Evolutionary conservation across 2,113 vertebrate species (phyloP).

Genomic region (Callaeas wilsoni): DNA sequence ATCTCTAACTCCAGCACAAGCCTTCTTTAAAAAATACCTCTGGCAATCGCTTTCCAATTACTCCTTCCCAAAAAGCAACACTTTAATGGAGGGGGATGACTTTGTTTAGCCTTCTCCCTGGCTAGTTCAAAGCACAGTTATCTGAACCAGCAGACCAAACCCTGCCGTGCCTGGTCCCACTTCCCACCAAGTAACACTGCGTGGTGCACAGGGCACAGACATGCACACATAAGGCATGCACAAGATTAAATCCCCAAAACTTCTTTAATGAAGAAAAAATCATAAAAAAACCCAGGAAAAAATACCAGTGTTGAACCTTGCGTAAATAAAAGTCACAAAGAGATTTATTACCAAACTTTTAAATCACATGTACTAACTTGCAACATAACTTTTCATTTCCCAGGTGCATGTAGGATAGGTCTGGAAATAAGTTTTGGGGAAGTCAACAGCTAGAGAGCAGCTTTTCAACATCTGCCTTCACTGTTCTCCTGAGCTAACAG

Average conservation of each 20-base stretch:
- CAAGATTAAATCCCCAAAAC: background rate
- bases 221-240: accelerated
- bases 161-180: background rate
- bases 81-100: background rate
- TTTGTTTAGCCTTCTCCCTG: background rate
- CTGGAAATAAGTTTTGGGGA: background rate
- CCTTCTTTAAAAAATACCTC: slow-evolving; percentile 21
- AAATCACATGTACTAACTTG: background rate
- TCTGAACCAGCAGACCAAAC: background rate
- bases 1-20: slow-evolving; percentile 39
- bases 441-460: background rate
- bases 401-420: background rate
- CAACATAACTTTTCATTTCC: background rate
- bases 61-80: background rate
- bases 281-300: background rate
- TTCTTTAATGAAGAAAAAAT: background rate
- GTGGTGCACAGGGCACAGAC: background rate
- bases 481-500: background rate
- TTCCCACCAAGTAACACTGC: background rate
- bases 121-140: slow-evolving; percentile 3
- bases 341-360: background rate
- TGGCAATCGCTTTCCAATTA: slow-evolving; percentile 29
- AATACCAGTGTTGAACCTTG: background rate
- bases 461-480: background rate
- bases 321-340: background rate